A percentile compares a stretch with the other conserved stretches of the same genome.
These are phyloP conservation scores for Steinernema hermaphroditum DNA, from an alignment of 2,888 invertebrate species.

Conservation along the genomic window DNA sequence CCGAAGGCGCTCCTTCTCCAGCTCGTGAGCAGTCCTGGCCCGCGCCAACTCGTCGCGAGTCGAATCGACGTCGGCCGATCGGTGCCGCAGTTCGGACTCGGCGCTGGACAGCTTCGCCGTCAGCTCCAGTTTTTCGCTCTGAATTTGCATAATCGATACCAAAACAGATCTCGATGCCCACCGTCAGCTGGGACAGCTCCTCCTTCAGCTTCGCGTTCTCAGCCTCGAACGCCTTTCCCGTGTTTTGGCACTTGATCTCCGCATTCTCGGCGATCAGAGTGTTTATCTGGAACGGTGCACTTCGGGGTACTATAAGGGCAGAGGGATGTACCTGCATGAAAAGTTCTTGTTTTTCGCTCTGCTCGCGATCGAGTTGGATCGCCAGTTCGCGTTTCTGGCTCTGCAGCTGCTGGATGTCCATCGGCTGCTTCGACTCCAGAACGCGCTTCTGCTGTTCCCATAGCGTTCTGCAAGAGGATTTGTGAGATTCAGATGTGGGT, in stretches of 20 bases:
- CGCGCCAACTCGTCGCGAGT: slow-evolving; percentile 40
- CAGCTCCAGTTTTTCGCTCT: slow-evolving; percentile 21
- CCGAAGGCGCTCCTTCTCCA: slow-evolving; percentile 45
- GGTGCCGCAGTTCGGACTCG: slow-evolving; percentile 18
- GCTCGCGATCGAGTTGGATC: slow-evolving; percentile 61
- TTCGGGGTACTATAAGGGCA: slow-evolving; percentile 20
- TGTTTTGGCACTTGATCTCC: slow-evolving; percentile 40
- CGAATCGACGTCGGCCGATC: slow-evolving; percentile 23
- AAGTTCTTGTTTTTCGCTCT: slow-evolving; percentile 62
- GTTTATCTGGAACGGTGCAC: slow-evolving; percentile 55
- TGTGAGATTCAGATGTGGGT: too few relatives aligned
- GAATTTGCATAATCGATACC: not conserved
- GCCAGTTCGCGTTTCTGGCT: slow-evolving; percentile 60
- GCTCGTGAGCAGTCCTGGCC: slow-evolving; percentile 26
- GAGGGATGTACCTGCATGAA: slow-evolving; percentile 58
- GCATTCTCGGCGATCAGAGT: slow-evolving; percentile 60
- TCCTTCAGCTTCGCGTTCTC: slow-evolving; percentile 25
- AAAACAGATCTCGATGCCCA: slow-evolving; percentile 1
- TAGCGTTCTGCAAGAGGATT: slow-evolving; percentile 41
- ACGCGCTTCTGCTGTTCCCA: slow-evolving; percentile 44
- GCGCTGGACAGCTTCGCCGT: slow-evolving; percentile 20
- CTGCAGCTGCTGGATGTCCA: slow-evolving; percentile 56
- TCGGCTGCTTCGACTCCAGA: slow-evolving; percentile 53
- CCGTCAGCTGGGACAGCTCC: slow-evolving; percentile 16
- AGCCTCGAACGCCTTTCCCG: slow-evolving; percentile 28